These are phyloP conservation scores for Torymus tubicola DNA, from an alignment of 2,888 invertebrate species.

Conservation along the genomic window DNA sequence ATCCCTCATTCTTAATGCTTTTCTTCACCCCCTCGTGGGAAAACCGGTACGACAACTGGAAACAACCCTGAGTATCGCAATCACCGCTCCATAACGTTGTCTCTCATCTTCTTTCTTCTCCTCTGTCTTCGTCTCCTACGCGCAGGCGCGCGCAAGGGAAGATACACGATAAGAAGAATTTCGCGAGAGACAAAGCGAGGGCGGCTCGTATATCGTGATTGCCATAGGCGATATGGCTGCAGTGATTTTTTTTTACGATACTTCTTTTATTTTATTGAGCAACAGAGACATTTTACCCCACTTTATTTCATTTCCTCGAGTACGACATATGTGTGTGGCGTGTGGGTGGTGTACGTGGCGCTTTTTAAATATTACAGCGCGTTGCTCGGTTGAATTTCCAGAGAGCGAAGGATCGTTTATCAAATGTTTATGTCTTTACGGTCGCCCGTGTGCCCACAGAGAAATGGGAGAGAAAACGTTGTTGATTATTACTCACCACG, in stretches of 20 bases:
- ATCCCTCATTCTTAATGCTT: slow-evolving; percentile 33
- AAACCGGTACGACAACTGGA: slow-evolving; percentile 42
- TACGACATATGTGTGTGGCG: too few relatives aligned
- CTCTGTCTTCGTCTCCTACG: background rate
- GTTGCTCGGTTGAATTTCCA: background rate
- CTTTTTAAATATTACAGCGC: slow-evolving; percentile 42
- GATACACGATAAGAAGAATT: slow-evolving; percentile 51
- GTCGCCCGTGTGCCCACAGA: too few relatives aligned
- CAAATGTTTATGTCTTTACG: background rate
- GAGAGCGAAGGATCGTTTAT: background rate
- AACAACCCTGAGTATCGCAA: slow-evolving; percentile 56
- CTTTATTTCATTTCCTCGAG: slow-evolving; percentile 43
- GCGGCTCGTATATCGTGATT: slow-evolving; percentile 33
- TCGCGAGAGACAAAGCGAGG: slow-evolving; percentile 49
- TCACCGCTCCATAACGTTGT: slow-evolving; percentile 58
- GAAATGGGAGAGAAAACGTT: too few relatives aligned
- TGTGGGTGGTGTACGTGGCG: background rate
- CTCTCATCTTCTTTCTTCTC: slow-evolving; percentile 2
- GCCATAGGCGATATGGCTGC: slow-evolving; percentile 49
- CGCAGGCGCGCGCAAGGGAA: background rate
- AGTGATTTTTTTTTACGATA: slow-evolving; percentile 53
- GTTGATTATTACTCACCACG: too few relatives aligned
- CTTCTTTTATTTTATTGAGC: slow-evolving; percentile 46
- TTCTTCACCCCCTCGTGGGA: background rate
- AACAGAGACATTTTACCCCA: slow-evolving; percentile 26